Evolutionary conservation across 37 sponge, comb jelly and placozoan genomes (phyloP).

Genomic region (Halisarca cf. caerulea): DNA sequence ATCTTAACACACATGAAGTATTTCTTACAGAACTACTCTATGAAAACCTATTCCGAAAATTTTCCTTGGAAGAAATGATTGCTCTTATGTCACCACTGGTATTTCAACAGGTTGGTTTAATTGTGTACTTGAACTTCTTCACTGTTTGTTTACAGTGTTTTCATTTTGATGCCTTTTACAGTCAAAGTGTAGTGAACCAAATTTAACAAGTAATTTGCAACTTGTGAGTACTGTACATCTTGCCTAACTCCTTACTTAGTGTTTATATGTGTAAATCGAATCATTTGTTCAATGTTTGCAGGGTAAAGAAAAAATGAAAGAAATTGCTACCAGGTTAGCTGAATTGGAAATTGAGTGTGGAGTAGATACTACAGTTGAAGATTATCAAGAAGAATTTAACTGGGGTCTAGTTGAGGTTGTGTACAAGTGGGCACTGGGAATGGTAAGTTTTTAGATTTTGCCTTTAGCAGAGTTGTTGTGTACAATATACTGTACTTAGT

Average conservation of each 20-base stretch:
- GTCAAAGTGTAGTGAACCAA: slow-evolving; percentile 81
- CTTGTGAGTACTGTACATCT: not conserved
- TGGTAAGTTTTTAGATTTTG: slow-evolving; percentile 37
- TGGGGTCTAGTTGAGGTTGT: slow-evolving; percentile 98
- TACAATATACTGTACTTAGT: not conserved
- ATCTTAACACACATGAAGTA: slow-evolving; percentile 87
- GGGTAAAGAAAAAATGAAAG: slow-evolving; percentile 76
- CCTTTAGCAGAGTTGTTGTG: not conserved
- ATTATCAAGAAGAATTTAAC: slow-evolving; percentile 69
- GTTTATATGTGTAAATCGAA: not conserved
- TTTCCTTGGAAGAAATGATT: slow-evolving; percentile 76
- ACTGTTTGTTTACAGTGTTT: not conserved
- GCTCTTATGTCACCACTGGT: slow-evolving; percentile 93
- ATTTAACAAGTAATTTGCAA: slow-evolving; percentile 56
- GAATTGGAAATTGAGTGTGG: slow-evolving; percentile 66
- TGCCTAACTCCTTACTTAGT: not conserved
- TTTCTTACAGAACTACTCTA: slow-evolving; percentile 93
- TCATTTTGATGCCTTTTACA: slow-evolving; percentile 45
- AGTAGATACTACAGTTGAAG: slow-evolving; percentile 65
- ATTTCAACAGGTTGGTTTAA: slow-evolving; percentile 80
- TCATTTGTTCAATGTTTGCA: not conserved
- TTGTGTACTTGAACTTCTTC: too few relatives aligned
- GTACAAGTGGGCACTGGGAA: slow-evolving; percentile 93
- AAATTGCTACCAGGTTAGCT: slow-evolving; percentile 66
- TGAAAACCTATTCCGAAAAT: slow-evolving; percentile 71